Percentiles rank a stretch among this genome's conserved stretches.
Conservation (phyloP, 2,797 vertebrate genomes). For the Ctenopoma kingsleyae region DNA sequence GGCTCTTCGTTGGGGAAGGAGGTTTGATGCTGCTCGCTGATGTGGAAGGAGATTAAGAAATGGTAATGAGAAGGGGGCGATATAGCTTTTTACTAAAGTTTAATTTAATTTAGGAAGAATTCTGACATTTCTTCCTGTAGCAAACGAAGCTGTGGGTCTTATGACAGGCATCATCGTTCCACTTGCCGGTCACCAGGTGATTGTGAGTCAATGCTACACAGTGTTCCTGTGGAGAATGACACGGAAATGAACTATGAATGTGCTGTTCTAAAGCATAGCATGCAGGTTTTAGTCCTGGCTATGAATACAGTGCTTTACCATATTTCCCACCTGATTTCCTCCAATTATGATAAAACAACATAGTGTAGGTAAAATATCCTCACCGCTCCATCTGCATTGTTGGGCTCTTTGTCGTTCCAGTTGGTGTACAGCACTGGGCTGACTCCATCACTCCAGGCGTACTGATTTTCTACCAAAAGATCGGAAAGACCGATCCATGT, state of each 20-base stretch:
- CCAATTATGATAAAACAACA: neutral
- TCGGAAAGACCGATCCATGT: conserved; percentile 87
- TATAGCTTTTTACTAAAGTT: neutral
- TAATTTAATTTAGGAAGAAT: neutral
- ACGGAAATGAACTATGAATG: neutral
- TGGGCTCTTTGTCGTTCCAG: conserved; percentile 85
- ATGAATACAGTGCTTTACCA: neutral
- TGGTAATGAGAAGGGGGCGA: neutral
- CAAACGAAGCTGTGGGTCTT: conserved; percentile 81
- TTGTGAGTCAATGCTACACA: conserved; percentile 79
- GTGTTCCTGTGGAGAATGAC: conserved; percentile 76
- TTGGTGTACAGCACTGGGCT: conserved; percentile 85
- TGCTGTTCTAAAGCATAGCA: neutral
- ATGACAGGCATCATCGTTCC: conserved; percentile 83
- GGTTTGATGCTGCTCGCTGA: conserved; percentile 76
- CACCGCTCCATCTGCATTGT: conserved; percentile 80
- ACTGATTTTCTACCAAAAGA: conserved; percentile 76
- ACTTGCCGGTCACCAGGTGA: conserved; percentile 72
- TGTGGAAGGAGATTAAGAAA: conserved; percentile 21
- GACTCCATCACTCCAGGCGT: conserved; percentile 83
- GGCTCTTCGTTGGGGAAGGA: conserved; percentile 75
- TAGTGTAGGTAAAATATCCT: conserved; percentile 17
- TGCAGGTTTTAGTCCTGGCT: neutral
- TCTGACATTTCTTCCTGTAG: conserved; percentile 84
- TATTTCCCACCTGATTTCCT: neutral